phyloP scores from a whole-genome alignment of 2,113 vertebrate species.

The Martes martes region DNA sequence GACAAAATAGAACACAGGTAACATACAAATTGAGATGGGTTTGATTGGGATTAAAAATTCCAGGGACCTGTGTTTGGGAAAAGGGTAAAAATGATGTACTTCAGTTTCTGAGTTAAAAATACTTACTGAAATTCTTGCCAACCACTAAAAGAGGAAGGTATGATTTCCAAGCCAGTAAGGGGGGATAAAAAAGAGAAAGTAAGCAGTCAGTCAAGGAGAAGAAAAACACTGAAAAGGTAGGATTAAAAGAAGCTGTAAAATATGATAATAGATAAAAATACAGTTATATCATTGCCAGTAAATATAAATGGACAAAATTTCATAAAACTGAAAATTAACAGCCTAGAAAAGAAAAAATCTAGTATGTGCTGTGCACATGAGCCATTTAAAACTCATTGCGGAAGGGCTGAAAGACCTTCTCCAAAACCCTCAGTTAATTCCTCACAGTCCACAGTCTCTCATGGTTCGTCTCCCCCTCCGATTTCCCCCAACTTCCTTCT shows the following conservation, averaged over 20 bases:
- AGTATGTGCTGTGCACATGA: neutral
- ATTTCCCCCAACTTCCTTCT: too few relatives aligned
- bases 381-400: neutral
- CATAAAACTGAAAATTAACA: neutral
- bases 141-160: neutral
- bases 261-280: neutral
- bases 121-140: conserved; percentile 9
- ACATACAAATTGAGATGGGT: neutral
- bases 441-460: too few relatives aligned
- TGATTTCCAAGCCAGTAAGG: neutral
- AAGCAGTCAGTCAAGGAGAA: neutral
- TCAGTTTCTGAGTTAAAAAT: neutral
- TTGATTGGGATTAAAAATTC: neutral
- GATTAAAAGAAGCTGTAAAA: neutral
- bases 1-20: neutral
- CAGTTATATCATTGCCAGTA: neutral
- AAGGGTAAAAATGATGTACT: neutral
- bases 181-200: neutral
- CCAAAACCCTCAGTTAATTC: too few relatives aligned
- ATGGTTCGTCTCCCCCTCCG: too few relatives aligned
- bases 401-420: neutral
- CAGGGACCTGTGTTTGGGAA: neutral
- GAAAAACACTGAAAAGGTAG: neutral
- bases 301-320: neutral
- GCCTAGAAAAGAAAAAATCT: neutral